phyloP scores from a whole-genome alignment of 1,140 invertebrate species.

The Drosophila sp. region DNA sequence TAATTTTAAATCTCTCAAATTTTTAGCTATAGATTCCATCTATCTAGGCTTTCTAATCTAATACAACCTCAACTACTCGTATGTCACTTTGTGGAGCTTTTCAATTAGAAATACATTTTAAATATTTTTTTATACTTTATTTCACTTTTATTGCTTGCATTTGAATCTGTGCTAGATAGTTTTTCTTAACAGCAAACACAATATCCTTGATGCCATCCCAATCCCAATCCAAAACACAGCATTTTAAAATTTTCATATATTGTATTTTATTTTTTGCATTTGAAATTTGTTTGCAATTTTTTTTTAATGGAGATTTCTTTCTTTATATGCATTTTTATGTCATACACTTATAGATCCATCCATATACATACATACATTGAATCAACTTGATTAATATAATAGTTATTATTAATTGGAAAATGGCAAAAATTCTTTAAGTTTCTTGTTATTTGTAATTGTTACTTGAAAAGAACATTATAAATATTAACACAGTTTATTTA shows the following conservation, averaged over 20 bases:
- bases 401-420: slow-evolving; percentile 49
- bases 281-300: slow-evolving; percentile 38
- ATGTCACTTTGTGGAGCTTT: no score
- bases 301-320: slow-evolving; percentile 31
- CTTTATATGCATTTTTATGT: slow-evolving; percentile 54
- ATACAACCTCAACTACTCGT: no score
- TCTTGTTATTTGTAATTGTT: slow-evolving; percentile 43
- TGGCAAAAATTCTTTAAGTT: slow-evolving; percentile 57
- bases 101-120: no score
- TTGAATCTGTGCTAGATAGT: no score
- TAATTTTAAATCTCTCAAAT: no score
- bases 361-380: slow-evolving; percentile 68
- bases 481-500: slow-evolving; percentile 76
- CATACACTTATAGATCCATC: slow-evolving; percentile 75
- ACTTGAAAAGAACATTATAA: slow-evolving; percentile 61
- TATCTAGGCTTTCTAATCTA: no score
- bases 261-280: slow-evolving; percentile 55
- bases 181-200: no score
- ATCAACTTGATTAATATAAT: slow-evolving; percentile 57
- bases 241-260: slow-evolving; percentile 39
- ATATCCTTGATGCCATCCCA: no score
- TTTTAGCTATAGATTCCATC: no score
- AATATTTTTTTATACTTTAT: no score
- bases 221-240: slow-evolving; percentile 5
- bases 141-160: no score